Base-by-base conservation (phyloP, 2,888 invertebrate genomes). In the Crocallis elinguaria region DNA sequence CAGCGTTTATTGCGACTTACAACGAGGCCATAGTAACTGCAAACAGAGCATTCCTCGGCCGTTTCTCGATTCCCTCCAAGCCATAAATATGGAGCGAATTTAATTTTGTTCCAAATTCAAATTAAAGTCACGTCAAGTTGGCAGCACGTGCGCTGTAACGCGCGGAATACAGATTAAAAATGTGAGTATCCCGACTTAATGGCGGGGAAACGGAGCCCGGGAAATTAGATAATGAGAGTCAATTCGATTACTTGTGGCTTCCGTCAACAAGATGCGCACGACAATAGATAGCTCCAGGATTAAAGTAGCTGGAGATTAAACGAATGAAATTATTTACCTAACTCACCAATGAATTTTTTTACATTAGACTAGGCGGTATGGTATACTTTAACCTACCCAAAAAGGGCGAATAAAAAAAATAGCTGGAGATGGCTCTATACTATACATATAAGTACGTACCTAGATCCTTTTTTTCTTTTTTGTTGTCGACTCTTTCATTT, bases 41-140 rank as follows among this genome's bases (percentile, higher is more conserved):
- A 67, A 66, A 69, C 69, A 44, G 55, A 49, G 55, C 51, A 43
- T 49, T 41, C 57, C 48, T 42, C 52, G 38, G 36, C 51, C 73
- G 73, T 75, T 75, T 73, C 79, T 75, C 77, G 71, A 79, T 85
- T 86, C 84, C 84, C 79, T 82, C 78, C 74, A 82, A 77, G 78
- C 79, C 84, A 87, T 87, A 87, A 87, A 86, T 86, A 86, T 85
- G 86, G 85, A 77, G 82, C 81, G 80, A 82, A 84, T 85, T 86
- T 86, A 85, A 88, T 88, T 88, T 84, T 75, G 81, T 82, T 81
- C 81, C 73, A 80, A 84, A 86, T 85, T 87, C 83, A 85, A 86
- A 88, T 88, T 84, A 83, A 76, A 86, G 81, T 86, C 86, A 82
- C 86, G 84, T 86, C 80, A 86, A 81, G 79, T 77, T 73, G 63